phyloP scores from a whole-genome alignment of 2,888 invertebrate genomes.

The Charanyca ferruginea region DNA sequence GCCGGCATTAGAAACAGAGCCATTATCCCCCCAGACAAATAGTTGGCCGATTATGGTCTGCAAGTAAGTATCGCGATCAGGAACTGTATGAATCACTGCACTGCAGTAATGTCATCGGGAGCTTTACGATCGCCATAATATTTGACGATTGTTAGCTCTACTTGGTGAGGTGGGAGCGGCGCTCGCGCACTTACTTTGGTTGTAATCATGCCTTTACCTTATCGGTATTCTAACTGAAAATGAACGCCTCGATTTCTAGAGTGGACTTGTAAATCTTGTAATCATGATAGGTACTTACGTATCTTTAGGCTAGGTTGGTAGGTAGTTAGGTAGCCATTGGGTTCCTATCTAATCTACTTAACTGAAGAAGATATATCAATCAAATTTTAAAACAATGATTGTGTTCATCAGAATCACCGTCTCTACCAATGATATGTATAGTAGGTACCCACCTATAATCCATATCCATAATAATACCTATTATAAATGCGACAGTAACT shows the following conservation, averaged over 20 bases:
- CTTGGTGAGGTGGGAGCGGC: constrained; percentile 53
- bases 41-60: constrained; percentile 35
- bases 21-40: constrained; percentile 55
- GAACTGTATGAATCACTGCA: constrained; percentile 57
- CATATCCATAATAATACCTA: too few species aligned
- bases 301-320: too few species aligned
- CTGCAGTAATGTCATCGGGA: constrained; percentile 46
- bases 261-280: constrained; percentile 31
- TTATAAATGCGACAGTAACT: too few species aligned
- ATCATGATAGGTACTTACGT: not conserved
- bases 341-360: too few species aligned
- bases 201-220: constrained; percentile 68
- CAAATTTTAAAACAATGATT: too few species aligned
- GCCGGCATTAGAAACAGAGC: constrained; percentile 25
- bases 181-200: constrained; percentile 21
- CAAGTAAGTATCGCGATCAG: constrained; percentile 31
- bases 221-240: constrained; percentile 68
- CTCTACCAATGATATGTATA: too few species aligned
- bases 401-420: too few species aligned
- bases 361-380: too few species aligned
- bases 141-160: constrained; percentile 61
- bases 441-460: too few species aligned
- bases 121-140: constrained; percentile 53
- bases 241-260: constrained; percentile 51
- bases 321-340: too few species aligned